Evolutionary conservation across 1,140 invertebrate species (phyloP).

Genomic region (Drosophila subpulchrella): DNA sequence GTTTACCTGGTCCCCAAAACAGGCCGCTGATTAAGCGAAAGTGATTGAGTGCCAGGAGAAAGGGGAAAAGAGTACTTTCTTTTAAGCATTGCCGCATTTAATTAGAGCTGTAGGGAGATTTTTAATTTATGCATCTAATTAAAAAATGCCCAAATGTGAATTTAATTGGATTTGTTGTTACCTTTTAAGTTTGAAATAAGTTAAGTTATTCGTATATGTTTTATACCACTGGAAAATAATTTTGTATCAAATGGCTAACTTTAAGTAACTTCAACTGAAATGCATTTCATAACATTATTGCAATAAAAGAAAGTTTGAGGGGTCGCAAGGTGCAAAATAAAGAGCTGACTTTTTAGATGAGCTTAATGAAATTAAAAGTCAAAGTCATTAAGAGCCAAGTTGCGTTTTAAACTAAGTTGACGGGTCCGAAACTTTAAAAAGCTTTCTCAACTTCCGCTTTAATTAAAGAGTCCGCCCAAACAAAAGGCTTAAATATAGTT

Average conservation of each 20-base stretch:
- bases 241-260: too few species aligned
- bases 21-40: slow-evolving; percentile 72
- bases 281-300: slow-evolving; percentile 55
- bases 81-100: slow-evolving; percentile 35
- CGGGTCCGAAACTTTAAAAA: slow-evolving; percentile 50
- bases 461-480: slow-evolving; percentile 30
- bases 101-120: slow-evolving; percentile 46
- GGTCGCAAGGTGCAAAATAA: slow-evolving; percentile 23
- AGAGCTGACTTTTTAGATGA: slow-evolving; percentile 53
- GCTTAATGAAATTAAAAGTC: slow-evolving; percentile 73
- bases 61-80: background rate
- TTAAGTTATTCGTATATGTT: too few species aligned
- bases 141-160: slow-evolving; percentile 33
- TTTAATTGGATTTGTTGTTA: slow-evolving; percentile 33
- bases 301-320: slow-evolving; percentile 14
- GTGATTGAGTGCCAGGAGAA: slow-evolving; percentile 63
- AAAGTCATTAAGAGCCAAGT: slow-evolving; percentile 72
- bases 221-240: too few species aligned
- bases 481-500: slow-evolving; percentile 38
- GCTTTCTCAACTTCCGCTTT: slow-evolving; percentile 56
- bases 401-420: slow-evolving; percentile 57
- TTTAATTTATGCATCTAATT: slow-evolving; percentile 58
- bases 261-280: slow-evolving; percentile 56
- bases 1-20: slow-evolving; percentile 33
- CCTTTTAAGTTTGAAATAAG: background rate